A percentile compares a stretch with the other conserved stretches of the same genome.
Conservation (phyloP, 2,113 vertebrate species). For the Erpornis zantholeuca region DNA sequence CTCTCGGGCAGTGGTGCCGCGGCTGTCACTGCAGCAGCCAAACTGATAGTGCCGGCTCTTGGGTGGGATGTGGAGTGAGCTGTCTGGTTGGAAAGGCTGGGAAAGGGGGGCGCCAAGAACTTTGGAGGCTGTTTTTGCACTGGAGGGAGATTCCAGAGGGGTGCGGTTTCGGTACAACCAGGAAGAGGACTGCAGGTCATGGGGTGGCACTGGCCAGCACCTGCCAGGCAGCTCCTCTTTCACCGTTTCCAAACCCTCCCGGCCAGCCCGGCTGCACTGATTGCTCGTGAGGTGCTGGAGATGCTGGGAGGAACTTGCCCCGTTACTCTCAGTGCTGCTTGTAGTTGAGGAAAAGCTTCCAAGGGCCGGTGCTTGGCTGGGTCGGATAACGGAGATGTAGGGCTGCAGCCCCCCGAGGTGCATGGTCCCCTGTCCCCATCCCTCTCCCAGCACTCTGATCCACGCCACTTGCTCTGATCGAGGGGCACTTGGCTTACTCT, state of each 20-base stretch:
- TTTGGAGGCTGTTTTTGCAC: neutral
- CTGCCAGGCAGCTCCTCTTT: fast-evolving
- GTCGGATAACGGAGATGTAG: fast-evolving
- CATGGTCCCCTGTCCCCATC: neutral
- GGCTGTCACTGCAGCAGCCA: neutral
- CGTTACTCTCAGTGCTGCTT: neutral
- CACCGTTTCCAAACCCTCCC: neutral
- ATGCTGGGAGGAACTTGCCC: neutral
- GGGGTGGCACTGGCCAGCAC: neutral
- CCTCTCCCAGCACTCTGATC: neutral
- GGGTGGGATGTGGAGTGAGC: neutral
- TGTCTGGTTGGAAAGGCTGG: neutral
- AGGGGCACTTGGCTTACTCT: constrained; percentile 13
- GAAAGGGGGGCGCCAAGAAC: neutral
- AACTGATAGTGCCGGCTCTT: neutral
- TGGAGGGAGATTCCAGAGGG: neutral
- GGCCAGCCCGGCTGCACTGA: fast-evolving
- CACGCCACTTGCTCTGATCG: neutral
- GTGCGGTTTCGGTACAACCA: fast-evolving
- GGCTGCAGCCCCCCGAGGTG: neutral
- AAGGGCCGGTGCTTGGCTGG: fast-evolving
- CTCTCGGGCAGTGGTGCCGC: neutral
- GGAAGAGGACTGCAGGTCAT: neutral
- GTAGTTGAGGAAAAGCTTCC: neutral
- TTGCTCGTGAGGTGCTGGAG: neutral